Conservation (phyloP, 2,888 invertebrate species). For the Epirrita christyi region DNA sequence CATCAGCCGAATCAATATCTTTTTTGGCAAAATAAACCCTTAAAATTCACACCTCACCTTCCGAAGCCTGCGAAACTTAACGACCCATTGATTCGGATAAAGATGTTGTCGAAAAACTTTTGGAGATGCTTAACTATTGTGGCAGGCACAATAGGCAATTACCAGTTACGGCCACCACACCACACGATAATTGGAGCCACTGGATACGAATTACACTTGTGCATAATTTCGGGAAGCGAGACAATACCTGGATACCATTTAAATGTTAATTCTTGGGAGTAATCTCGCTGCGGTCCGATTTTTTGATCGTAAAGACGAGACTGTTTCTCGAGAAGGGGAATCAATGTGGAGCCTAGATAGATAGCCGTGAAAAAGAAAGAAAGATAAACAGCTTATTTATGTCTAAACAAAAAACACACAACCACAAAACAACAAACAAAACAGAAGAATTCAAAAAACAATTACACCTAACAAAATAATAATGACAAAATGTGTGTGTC, state of each 20-base stretch:
- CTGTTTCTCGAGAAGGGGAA: neutral
- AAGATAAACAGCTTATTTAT: no score
- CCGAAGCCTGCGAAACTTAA: conserved; percentile 52
- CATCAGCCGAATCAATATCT: conserved; percentile 41
- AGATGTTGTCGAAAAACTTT: conserved; percentile 73
- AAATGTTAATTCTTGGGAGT: conserved; percentile 29
- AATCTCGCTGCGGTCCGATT: conserved; percentile 1
- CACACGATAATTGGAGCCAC: conserved; percentile 33
- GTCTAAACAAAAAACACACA: no score
- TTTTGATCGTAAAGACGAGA: conserved; percentile 8
- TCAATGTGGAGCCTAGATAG: conserved; percentile 5
- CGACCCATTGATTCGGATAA: conserved; percentile 77
- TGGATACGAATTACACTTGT: conserved; percentile 22
- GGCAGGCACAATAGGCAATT: conserved; percentile 67
- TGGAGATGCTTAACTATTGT: conserved; percentile 50
- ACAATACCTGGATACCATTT: conserved; percentile 34
- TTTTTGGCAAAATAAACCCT: conserved; percentile 40
- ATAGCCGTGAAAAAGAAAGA: no score
- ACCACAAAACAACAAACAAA: no score
- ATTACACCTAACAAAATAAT: no score
- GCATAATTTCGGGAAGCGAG: conserved; percentile 33
- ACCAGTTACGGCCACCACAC: conserved; percentile 45
- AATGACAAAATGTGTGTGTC: no score
- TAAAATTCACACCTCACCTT: conserved; percentile 61
- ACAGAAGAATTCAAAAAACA: no score